Conservation (phyloP, 2,888 invertebrate species). For the Gryllus longicercus region DNA sequence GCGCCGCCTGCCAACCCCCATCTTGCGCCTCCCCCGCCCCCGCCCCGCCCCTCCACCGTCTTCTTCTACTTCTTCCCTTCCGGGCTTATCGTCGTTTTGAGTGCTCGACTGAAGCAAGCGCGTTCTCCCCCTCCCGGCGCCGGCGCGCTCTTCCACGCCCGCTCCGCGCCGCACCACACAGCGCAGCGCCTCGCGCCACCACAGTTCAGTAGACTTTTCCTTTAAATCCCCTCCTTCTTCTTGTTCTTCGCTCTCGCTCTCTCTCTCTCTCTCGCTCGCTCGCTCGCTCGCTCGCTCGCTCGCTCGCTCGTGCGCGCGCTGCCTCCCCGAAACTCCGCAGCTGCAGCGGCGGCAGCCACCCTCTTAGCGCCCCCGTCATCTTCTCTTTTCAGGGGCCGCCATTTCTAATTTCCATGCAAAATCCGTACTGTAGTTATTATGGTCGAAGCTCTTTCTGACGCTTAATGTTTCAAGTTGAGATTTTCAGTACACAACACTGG, state of each 20-base stretch:
- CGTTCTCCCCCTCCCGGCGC: neutral
- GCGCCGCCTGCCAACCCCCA: neutral
- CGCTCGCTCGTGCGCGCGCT: constrained; percentile 21
- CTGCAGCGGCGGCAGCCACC: constrained; percentile 3
- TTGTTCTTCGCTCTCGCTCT: constrained; percentile 25
- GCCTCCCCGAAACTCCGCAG: no score
- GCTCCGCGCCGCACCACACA: no score
- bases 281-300: neutral
- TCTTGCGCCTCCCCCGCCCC: neutral
- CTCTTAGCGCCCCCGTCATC: constrained; percentile 23
- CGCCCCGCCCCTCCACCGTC: neutral
- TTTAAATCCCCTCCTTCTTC: constrained; percentile 24
- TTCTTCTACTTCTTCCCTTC: constrained; percentile 21
- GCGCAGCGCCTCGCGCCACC: neutral
- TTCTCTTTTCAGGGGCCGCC: constrained; percentile 31
- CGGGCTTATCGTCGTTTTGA: constrained; percentile 23
- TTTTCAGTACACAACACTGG: constrained; percentile 34
- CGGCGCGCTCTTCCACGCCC: neutral
- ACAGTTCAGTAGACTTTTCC: constrained; percentile 22
- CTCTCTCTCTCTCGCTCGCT: constrained; percentile 12
- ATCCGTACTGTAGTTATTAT: constrained; percentile 33
- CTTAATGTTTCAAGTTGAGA: constrained; percentile 38
- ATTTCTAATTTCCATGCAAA: constrained; percentile 37
- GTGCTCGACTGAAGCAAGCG: neutral
- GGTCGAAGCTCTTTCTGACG: constrained; percentile 27